Evolutionary conservation across 1,140 invertebrate species (phyloP).

Genomic region (Lysiphlebus fabarum): DNA sequence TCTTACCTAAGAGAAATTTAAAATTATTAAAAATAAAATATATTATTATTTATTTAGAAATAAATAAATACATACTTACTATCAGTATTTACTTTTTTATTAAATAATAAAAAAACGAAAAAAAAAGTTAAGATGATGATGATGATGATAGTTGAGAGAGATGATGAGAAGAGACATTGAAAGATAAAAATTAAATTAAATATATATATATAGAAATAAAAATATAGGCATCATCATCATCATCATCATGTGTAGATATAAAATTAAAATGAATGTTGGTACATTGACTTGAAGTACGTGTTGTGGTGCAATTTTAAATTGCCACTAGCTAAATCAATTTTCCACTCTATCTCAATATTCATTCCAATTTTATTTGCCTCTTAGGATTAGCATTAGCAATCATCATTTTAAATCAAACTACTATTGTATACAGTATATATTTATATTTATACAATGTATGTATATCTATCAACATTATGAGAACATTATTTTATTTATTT

Average conservation of each 20-base stretch:
- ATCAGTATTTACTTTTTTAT: too few relatives aligned
- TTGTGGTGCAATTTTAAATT: constrained; percentile 13
- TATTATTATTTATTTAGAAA: too few relatives aligned
- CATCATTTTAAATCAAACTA: too few relatives aligned
- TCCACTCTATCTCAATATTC: constrained; percentile 5
- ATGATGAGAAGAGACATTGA: not conserved
- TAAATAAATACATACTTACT: too few relatives aligned
- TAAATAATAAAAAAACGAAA: too few relatives aligned
- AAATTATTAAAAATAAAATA: constrained; percentile 1
- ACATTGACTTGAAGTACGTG: constrained; percentile 12
- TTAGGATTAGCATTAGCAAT: too few relatives aligned
- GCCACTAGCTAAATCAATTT: constrained; percentile 23
- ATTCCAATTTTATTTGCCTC: too few relatives aligned
- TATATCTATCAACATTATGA: not conserved
- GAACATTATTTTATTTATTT: not conserved
- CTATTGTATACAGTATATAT: too few relatives aligned
- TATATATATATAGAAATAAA: not conserved
- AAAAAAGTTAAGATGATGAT: not conserved
- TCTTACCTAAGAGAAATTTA: constrained; percentile 13
- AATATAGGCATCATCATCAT: not conserved
- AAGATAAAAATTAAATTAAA: constrained; percentile 2
- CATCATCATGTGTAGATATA: not conserved
- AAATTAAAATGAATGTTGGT: constrained; percentile 11
- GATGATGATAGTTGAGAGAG: not conserved
- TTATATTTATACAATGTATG: not conserved